Percentiles rank a stretch among this genome's conserved stretches.
Evolutionary conservation across 2,113 vertebrate species (phyloP).

Genomic region (Macquaria australasica): DNA sequence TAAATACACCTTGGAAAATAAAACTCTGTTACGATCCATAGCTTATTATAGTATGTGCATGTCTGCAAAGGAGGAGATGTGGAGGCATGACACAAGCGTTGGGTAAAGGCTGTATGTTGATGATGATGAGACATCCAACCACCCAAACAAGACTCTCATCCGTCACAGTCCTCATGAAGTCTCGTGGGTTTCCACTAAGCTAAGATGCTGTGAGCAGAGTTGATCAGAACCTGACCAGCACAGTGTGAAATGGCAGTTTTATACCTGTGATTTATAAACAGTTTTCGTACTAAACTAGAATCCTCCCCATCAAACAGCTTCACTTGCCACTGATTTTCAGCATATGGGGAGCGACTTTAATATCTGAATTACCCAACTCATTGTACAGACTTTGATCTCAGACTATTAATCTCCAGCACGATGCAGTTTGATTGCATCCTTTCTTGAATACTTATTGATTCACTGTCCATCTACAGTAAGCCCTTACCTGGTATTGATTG

Average conservation of each 20-base stretch:
- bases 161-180: background rate
- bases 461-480: slow-evolving; percentile 5
- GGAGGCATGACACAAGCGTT: slow-evolving; percentile 5
- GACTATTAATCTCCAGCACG: background rate
- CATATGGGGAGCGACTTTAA: background rate
- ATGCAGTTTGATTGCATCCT: background rate
- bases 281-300: background rate
- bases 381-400: background rate
- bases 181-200: background rate
- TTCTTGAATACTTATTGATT: background rate
- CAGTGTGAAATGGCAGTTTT: slow-evolving; percentile 1
- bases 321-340: background rate
- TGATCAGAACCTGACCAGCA: slow-evolving; percentile 9
- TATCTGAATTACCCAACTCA: background rate
- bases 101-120: background rate
- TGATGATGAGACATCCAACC: background rate
- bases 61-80: slow-evolving; percentile 38
- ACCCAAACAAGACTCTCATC: background rate
- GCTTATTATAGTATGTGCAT: slow-evolving; percentile 46
- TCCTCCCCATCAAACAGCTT: background rate
- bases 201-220: slow-evolving; percentile 1
- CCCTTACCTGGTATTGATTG: background rate
- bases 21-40: slow-evolving; percentile 42
- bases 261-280: background rate
- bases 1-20: slow-evolving; percentile 64